A percentile compares a stretch with the other conserved stretches of the same genome.
These are phyloP conservation scores for Minunthozetes semirufus DNA, from an alignment of 2,888 invertebrate genomes.

Conservation along the genomic window DNA sequence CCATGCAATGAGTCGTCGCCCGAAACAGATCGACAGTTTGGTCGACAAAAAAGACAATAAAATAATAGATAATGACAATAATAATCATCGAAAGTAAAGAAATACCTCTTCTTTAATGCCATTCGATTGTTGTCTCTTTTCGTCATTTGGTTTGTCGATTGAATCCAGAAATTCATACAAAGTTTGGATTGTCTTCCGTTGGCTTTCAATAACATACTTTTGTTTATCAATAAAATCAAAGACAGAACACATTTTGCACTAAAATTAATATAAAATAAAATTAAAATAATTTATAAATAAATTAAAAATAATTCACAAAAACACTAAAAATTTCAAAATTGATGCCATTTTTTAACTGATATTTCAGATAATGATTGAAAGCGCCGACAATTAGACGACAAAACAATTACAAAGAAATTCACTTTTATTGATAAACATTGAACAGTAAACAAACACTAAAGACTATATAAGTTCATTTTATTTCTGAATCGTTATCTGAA, in stretches of 20 bases:
- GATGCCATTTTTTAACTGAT: neutral
- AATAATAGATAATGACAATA: neutral
- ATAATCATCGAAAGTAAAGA: neutral
- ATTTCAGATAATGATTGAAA: neutral
- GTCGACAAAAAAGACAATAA: neutral
- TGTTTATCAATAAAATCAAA: conserved; percentile 14
- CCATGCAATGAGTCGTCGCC: neutral
- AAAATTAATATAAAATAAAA: neutral
- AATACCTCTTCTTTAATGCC: neutral
- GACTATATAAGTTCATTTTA: no score
- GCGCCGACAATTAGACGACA: conserved; percentile 3
- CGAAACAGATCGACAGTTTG: neutral
- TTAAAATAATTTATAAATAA: neutral
- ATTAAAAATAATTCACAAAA: neutral
- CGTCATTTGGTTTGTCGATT: neutral
- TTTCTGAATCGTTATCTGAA: no score
- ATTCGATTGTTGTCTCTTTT: neutral
- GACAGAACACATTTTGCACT: conserved; percentile 1
- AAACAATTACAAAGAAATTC: neutral
- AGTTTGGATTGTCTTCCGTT: neutral
- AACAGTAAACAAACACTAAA: no score
- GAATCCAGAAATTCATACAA: conserved; percentile 5
- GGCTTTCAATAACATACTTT: neutral
- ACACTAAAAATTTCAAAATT: neutral
- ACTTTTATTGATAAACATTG: neutral